phyloP scores from a whole-genome alignment of 2,888 invertebrate species.

The Cephalotes varians region DNA sequence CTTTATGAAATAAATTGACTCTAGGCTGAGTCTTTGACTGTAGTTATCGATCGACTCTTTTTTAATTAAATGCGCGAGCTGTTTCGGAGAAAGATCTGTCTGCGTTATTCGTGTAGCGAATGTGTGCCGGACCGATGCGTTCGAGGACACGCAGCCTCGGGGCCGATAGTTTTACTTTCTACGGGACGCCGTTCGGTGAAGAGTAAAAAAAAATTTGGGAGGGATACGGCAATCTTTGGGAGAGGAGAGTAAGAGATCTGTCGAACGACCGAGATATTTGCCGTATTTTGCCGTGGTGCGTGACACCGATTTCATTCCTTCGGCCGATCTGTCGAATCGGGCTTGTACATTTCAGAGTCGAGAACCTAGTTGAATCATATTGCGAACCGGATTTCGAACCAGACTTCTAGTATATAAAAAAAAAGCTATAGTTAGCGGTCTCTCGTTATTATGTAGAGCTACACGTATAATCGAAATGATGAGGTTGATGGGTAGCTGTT shows the following conservation, averaged over 20 bases:
- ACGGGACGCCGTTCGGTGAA: constrained; percentile 57
- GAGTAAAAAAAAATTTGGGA: constrained; percentile 32
- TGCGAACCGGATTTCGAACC: constrained; percentile 17
- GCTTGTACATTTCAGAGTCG: not conserved
- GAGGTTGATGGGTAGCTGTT: constrained; percentile 31
- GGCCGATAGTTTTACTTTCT: constrained; percentile 73
- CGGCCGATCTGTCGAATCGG: not conserved
- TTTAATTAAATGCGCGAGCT: not conserved
- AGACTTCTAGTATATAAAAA: not conserved
- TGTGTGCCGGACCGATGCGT: constrained; percentile 66
- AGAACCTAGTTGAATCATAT: not conserved
- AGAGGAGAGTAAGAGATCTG: constrained; percentile 11
- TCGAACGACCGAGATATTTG: constrained; percentile 62
- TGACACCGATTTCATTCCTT: constrained; percentile 60
- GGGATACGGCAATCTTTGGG: constrained; percentile 51
- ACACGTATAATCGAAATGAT: constrained; percentile 26
- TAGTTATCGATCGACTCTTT: not conserved
- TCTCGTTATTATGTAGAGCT: constrained; percentile 20
- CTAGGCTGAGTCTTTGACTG: not conserved
- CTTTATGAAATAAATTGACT: not conserved
- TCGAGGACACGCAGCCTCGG: constrained; percentile 63
- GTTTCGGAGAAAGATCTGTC: constrained; percentile 14
- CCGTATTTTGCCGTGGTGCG: constrained; percentile 12
- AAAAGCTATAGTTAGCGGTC: not conserved
- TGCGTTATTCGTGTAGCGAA: constrained; percentile 49